phyloP scores from a whole-genome alignment of 2,113 vertebrate species.

The Narcine bancroftii region DNA sequence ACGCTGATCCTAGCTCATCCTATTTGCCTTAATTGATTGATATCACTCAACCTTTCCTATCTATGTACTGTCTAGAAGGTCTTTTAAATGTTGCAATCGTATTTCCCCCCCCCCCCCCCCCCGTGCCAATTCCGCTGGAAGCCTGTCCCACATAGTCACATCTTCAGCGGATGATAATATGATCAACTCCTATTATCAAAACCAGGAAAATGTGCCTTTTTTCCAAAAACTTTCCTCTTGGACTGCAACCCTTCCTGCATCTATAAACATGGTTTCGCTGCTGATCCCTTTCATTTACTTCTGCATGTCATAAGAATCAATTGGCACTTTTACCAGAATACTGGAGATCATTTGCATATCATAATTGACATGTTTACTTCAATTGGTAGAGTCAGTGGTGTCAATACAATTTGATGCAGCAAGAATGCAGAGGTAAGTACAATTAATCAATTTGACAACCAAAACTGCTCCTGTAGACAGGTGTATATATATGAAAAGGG shows the following conservation, averaged over 20 bases:
- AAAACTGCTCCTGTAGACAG: slow-evolving; percentile 32
- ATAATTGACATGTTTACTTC: slow-evolving; percentile 29
- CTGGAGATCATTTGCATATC: not conserved
- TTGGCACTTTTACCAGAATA: not conserved
- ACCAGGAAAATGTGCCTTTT: not conserved
- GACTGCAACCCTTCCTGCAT: not conserved
- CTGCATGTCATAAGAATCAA: not conserved
- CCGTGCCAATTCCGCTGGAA: too few relatives aligned
- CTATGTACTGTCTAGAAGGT: too few relatives aligned
- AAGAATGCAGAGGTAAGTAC: slow-evolving; percentile 23
- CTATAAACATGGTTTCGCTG: not conserved
- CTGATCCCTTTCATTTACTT: not conserved
- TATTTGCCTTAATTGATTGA: too few relatives aligned
- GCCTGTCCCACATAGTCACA: too few relatives aligned
- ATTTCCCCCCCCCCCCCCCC: too few relatives aligned
- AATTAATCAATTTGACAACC: slow-evolving; percentile 34
- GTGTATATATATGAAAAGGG: not conserved
- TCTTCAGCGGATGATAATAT: not conserved
- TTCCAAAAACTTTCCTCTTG: not conserved
- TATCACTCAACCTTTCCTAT: too few relatives aligned
- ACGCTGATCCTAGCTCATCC: too few relatives aligned
- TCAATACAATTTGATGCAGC: slow-evolving; percentile 31
- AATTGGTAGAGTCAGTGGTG: not conserved
- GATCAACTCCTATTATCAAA: not conserved
- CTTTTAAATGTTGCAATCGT: too few relatives aligned